Evolutionary conservation across 2,888 invertebrate genomes (phyloP).

Genomic region (Pachliopta kotzebuea): DNA sequence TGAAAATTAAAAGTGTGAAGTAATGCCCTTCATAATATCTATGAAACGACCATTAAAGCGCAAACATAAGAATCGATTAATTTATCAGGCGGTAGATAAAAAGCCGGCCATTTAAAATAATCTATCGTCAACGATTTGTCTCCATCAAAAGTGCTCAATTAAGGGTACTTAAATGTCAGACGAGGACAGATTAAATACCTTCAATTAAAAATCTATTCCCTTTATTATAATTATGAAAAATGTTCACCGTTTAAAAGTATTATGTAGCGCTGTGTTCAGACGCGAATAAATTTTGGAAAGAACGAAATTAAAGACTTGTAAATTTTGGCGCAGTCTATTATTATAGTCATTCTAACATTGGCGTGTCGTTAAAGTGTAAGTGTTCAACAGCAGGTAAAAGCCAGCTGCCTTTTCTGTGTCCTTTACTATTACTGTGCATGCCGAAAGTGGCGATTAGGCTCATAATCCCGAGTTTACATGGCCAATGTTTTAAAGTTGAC

Average conservation of each 20-base stretch:
- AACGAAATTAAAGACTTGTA: no score
- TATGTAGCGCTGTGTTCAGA: slow-evolving; percentile 9
- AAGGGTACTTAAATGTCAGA: slow-evolving; percentile 25
- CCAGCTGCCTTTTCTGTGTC: no score
- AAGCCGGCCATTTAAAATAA: slow-evolving; percentile 8
- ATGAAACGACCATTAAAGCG: neutral
- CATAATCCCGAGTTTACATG: no score
- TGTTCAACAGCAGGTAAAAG: no score
- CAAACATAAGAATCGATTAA: slow-evolving; percentile 6
- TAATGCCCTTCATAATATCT: neutral
- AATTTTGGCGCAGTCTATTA: no score
- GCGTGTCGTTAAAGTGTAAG: no score
- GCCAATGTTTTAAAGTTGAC: no score
- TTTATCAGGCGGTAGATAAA: slow-evolving; percentile 4
- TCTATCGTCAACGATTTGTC: slow-evolving; percentile 23
- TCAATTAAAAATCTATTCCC: slow-evolving; percentile 27
- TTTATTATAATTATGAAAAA: slow-evolving; percentile 24
- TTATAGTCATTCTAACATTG: no score
- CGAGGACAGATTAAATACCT: slow-evolving; percentile 26
- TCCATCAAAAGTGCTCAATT: slow-evolving; percentile 25
- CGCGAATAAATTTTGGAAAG: no score
- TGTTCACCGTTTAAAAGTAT: slow-evolving; percentile 9
- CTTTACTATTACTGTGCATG: no score
- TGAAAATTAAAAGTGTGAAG: neutral
- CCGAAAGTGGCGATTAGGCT: no score